phyloP scores from a whole-genome alignment of 2,113 vertebrate species.

The Nothocercus julius region DNA sequence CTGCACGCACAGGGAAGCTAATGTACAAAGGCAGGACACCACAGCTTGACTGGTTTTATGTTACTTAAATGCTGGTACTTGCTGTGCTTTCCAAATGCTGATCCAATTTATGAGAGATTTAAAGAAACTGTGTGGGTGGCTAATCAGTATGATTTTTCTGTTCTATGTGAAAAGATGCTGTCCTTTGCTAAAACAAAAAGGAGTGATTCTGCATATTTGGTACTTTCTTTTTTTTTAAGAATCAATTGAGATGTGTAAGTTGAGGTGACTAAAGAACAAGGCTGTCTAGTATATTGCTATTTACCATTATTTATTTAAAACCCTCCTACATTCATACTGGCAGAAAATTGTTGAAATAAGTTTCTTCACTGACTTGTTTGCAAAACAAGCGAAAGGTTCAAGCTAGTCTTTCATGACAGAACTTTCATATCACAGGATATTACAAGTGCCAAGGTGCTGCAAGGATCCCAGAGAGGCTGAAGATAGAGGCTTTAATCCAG shows the following conservation, averaged over 20 bases:
- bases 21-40: background rate
- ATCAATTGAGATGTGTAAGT: background rate
- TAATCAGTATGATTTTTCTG: background rate
- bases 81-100: conserved; percentile 53
- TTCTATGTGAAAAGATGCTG: background rate
- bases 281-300: background rate
- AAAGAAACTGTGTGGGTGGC: conserved; percentile 17
- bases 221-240: background rate
- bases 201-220: background rate
- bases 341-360: background rate
- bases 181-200: conserved; percentile 9
- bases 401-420: background rate
- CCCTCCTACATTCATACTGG: background rate
- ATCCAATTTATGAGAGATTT: conserved; percentile 18
- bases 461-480: background rate
- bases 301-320: background rate
- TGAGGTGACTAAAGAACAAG: background rate
- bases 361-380: background rate
- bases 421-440: background rate
- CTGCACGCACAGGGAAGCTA: background rate
- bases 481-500: background rate
- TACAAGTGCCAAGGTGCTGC: background rate
- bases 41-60: background rate
- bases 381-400: background rate
- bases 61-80: conserved; percentile 23